Evolutionary conservation across 1,140 invertebrate genomes (phyloP), one percentile per base, ranked within the genome.

Genomic region (Diabrotica virgifera): DNA sequence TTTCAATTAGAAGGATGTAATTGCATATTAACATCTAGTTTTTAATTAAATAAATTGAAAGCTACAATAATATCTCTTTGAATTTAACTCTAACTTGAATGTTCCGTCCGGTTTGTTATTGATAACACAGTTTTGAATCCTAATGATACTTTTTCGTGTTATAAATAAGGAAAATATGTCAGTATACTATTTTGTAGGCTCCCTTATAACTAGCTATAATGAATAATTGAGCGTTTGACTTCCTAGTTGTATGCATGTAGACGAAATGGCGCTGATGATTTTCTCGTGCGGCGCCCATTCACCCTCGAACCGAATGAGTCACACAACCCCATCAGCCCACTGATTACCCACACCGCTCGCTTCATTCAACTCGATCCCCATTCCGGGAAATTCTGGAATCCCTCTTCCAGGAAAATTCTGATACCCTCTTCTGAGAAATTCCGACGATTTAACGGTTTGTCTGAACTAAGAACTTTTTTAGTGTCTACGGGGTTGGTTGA

Each of bases 231-330:
- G 6, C 8, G 8, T 8, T 10, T 10, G n/a, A n/a, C 40, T 46
- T 46, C 40, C 40, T 46, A 8, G 8, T 46, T 46, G 40, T n/a
- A 46, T 46, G 40, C 40, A 46, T 46, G 40, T 6, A 46, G 40
- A 46, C 40, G 40, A 10, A 8, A 46, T n/a, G 40, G 40, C 40
- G 40, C 40, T 46, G 40, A 46, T n/a, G 40, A 46, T 46, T 10
- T 46, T 46, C 40, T 46, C 40, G 40, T 46, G 40, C 40, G 40
- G 40, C 40, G 40, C 40, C 40, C 40, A 46, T 46, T 46, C 40
- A 24, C 40, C 40, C 40, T 46, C 8, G 40, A 46, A 46, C n/a
- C 40, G 40, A 46, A 46, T 46, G 40, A 46, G 40, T 46, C 40
- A 46, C 40, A n/a, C 40, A 5, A n/a, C 40, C 40, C 40, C n/a